Evolutionary conservation across 1,140 invertebrate genomes (phyloP), one percentile per base, ranked within the genome.

Genomic region (Pogonus chalceus): DNA sequence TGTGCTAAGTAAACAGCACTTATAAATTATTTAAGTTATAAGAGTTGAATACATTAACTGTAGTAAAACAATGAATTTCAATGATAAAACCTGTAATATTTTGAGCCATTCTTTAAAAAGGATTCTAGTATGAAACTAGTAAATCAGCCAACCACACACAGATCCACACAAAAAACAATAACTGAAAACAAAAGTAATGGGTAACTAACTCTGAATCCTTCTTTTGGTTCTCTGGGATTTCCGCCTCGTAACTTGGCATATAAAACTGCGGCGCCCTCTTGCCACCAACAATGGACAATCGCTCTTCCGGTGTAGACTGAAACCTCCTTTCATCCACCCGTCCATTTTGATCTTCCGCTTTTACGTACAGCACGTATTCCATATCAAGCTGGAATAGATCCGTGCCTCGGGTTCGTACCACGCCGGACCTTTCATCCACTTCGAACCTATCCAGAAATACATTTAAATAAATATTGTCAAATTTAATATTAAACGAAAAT

Each of bases 341-440:
- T 20, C 92, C 92, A 67, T 92, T 94, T 71, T 91, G 91, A 77
- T 96, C 92, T 76, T 96, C 92, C 0, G 92, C 92, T 73, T 94
- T 94, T 12, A 96, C 92, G 67, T 96, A 96, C 52, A 96, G 74
- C 16, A 95, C 91, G 69, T 96, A 96, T 66, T 96, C 92, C 88
- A 94, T 94, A 69, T 96, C 92, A 61, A 95, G 71, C 69, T 94
- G 91, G 67, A 96, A 95, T 12, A 90, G 83, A 66, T 94, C 92
- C 1, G 83, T 90, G 35, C 91, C 91, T 39, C 89, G 76, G 0
- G 92, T 95, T 18, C 92, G 77, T n/a, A 96, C 91, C 9, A 95
- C 92, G 0, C 92, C 92, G 1, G 91, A 94, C 47, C 91, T 75
- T 70, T 93, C 90, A 62, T 94, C 91, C 20, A 65, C 63, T 51